Percentiles rank a stretch among this genome's conserved stretches.
phyloP scores from a whole-genome alignment of 2,797 vertebrate genomes.

The Peromyscus nudipes region DNA sequence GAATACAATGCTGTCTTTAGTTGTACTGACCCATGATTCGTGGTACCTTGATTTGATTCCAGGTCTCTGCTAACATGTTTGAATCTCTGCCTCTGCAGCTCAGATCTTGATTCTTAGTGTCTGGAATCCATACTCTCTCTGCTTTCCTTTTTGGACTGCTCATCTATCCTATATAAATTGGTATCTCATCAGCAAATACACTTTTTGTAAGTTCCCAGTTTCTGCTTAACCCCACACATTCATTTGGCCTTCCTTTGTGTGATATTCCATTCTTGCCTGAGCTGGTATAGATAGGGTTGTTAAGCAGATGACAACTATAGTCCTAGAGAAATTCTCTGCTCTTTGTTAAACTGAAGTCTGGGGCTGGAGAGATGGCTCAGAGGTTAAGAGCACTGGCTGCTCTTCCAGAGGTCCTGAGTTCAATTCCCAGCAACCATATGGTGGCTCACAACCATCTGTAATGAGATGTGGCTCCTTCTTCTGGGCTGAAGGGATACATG shows the following conservation, averaged over 20 bases:
- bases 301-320: neutral
- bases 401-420: too few species aligned
- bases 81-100: neutral
- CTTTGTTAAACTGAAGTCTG: constrained; percentile 11
- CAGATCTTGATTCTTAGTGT: neutral
- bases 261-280: neutral
- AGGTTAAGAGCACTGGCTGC: too few species aligned
- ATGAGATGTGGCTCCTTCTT: too few species aligned
- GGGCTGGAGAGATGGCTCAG: too few species aligned
- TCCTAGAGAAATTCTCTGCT: constrained; percentile 12
- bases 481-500: too few species aligned
- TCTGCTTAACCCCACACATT: constrained; percentile 5
- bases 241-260: neutral
- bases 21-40: neutral
- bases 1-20: neutral
- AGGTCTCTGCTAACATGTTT: neutral
- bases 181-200: neutral
- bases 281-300: neutral
- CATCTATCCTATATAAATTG: neutral
- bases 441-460: too few species aligned
- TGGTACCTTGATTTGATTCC: neutral
- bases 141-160: neutral
- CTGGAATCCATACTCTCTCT: neutral
- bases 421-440: too few species aligned
- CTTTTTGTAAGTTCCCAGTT: neutral